Base-by-base conservation (phyloP, 2,797 vertebrate species). In the Pempheris klunzingeri region DNA sequence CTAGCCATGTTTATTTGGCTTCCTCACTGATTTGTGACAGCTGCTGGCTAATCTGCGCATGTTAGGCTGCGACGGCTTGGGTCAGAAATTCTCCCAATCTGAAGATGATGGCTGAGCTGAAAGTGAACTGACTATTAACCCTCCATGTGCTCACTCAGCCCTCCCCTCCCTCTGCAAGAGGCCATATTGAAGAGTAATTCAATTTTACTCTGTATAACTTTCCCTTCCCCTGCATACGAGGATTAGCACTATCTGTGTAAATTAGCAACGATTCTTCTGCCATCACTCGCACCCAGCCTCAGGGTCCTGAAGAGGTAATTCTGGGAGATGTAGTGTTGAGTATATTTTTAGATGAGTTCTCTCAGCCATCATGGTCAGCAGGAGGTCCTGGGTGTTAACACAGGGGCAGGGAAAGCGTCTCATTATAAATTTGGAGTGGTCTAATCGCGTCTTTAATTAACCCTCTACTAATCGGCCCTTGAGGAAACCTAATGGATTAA, bases 401-500 rank as follows among this genome's bases (percentile, higher is more conserved):
- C 20, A 39, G 59, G 53, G 46, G 44, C 72, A 78, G 41, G 63
- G 30, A 79, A 61, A 77, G 75, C 70, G 32, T 79, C 62, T 84
- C 83, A 82, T 89, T 74, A 81, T 64, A 81, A 41, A 84, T 78
- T 76, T 43, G 53, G 46, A 82, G 58, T 55, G 74, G 68, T 81
- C 71, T 90, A 85, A 91, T 90, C 77, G 50, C 34, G n/a, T 71
- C 79, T 87, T 87, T 90, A 90, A 93, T 93, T 92, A 93, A 92
- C 82, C 88, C 88, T 85, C 57, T 59, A 0, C 80, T 87, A 91
- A 91, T 91, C 50, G 68, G 78, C 82, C 84, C 86, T 58, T 50
- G 77, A 85, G 87, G 84, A 71, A 74, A 78, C 53, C 24, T 85
- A 90, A 90, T 85, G 84, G 87, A 90, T 89, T 77, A 74, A 82